A percentile compares a stretch with the other conserved stretches of the same genome.
phyloP scores from a whole-genome alignment of 2,113 vertebrate genomes.

The Eidolon helvum region DNA sequence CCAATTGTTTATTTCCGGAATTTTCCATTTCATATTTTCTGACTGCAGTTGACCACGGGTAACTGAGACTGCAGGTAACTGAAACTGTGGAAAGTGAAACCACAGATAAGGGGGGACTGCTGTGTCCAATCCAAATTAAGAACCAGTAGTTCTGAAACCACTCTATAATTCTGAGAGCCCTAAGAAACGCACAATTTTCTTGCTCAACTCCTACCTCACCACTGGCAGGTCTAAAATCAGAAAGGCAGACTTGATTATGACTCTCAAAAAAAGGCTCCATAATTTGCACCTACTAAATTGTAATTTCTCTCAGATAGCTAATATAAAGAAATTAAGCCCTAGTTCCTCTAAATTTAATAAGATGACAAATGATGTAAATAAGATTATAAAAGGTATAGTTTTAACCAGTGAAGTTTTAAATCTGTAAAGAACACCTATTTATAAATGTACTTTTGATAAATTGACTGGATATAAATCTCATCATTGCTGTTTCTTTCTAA shows the following conservation, averaged over 20 bases:
- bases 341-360: not conserved
- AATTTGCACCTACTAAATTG: not conserved
- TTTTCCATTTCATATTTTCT: not conserved
- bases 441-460: conserved; percentile 1
- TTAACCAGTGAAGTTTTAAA: not conserved
- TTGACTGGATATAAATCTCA: conserved; percentile 40
- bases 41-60: not conserved
- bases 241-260: not conserved
- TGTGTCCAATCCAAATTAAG: not conserved
- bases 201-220: not conserved
- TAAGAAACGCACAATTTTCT: not conserved
- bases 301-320: not conserved
- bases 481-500: not conserved
- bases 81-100: not conserved
- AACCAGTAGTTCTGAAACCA: conserved; percentile 3
- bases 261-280: not conserved
- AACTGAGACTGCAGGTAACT: not conserved
- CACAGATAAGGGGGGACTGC: not conserved
- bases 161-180: not conserved
- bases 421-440: not conserved
- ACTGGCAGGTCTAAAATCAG: not conserved
- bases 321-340: not conserved
- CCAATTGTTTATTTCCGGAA: not conserved
- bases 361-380: not conserved
- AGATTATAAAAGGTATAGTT: not conserved